A percentile compares a stretch with the other conserved stretches of the same genome.
These are phyloP conservation scores for Gymnoscopelus microlampas DNA, from an alignment of 2,797 vertebrate genomes.

Conservation along the genomic window DNA sequence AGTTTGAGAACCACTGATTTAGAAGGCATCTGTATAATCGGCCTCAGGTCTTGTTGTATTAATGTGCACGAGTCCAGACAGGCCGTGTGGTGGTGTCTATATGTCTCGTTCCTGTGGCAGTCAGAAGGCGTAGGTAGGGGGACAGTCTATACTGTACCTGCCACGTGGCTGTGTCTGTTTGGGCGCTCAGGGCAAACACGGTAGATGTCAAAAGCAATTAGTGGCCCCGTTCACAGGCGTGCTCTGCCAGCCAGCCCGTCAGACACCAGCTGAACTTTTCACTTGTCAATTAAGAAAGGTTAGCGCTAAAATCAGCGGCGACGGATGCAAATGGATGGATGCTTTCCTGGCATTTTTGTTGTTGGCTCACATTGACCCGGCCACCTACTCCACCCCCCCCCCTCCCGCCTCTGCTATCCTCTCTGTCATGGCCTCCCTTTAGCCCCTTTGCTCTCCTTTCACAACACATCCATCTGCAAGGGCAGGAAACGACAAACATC, in stretches of 20 bases:
- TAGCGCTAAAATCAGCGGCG: slow-evolving; percentile 83
- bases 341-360: slow-evolving; percentile 75
- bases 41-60: too few relatives aligned
- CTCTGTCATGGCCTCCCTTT: slow-evolving; percentile 38
- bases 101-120: too few relatives aligned
- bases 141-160: slow-evolving; percentile 76
- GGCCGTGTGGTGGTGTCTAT: slow-evolving; percentile 42
- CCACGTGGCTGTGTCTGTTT: slow-evolving; percentile 56
- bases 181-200: slow-evolving; percentile 77
- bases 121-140: slow-evolving; percentile 42
- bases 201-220: slow-evolving; percentile 92
- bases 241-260: slow-evolving; percentile 83
- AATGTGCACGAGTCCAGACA: slow-evolving; percentile 28
- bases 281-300: slow-evolving; percentile 93
- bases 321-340: slow-evolving; percentile 79
- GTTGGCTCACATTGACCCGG: slow-evolving; percentile 59
- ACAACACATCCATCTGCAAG: slow-evolving; percentile 58
- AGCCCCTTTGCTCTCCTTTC: slow-evolving; percentile 51
- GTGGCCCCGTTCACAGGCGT: slow-evolving; percentile 78
- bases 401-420: slow-evolving; percentile 16
- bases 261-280: slow-evolving; percentile 86
- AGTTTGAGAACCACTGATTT: too few relatives aligned
- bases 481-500: slow-evolving; percentile 37
- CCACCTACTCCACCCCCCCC: slow-evolving; percentile 51
- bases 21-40: too few relatives aligned